Evolutionary conservation across 2,888 invertebrate species (phyloP), one percentile per base, ranked within the genome.

Genomic region (Hypercompe scribonia): DNA sequence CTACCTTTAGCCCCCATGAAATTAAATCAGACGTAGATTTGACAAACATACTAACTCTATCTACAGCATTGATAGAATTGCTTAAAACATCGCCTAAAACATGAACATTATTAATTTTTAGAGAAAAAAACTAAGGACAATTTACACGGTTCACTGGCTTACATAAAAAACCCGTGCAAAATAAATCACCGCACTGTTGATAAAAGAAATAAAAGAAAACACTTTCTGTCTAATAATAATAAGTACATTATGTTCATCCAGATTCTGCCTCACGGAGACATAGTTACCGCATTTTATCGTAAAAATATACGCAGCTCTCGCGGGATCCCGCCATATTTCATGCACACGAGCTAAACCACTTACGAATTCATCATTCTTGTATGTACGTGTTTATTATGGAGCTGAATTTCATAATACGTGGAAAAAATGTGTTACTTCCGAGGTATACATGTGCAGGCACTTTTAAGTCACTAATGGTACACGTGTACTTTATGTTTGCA

Each of bases 231-330:
- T 34, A 28, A 33, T 33, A 36, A 71, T 71, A 61, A 63, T 42
- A 36, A 24, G 21, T 73, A 68, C 46, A 58, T 70, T 65, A 67
- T 65, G 61, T 65, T 70, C 34, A 63, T 69, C 68, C 65, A 68
- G 63, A 75, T 80, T 80, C 72, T 73, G 77, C 66, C 77, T 75
- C 42, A 70, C 31, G 67, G 68, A 76, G 70, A 76, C 73, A 80
- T 68, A 67, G 65, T 67, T 61, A 72, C 75, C 68, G 68, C 71
- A 71, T 81, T 80, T 76, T 80, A 78, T 80, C 70, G 70, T 70
- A 68, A 68, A 74, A 72, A 76, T 77, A 74, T 82, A 81, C 77
- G 73, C 74, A 64, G 71, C 74, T 74, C 78, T 76, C 65, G 24
- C 64, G 82, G 73, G 82, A 73, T 67, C 34, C 69, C 21, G 13